phyloP scores from a whole-genome alignment of 2,888 invertebrate genomes.

The Pristionchus exspectatus region DNA sequence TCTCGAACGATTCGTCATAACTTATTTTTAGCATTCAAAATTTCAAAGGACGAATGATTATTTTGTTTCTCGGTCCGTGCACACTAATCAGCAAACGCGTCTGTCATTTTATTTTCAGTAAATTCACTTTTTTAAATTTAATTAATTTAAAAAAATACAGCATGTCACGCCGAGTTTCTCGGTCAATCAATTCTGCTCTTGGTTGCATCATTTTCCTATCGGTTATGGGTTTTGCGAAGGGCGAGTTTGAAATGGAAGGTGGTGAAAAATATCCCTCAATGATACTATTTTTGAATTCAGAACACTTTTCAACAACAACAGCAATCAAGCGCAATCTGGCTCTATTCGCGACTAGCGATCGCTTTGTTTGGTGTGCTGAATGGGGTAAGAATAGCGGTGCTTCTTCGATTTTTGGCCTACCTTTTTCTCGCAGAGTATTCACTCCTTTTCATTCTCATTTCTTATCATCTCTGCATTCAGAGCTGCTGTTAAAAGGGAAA shows the following conservation, averaged over 20 bases:
- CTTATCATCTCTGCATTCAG: no score
- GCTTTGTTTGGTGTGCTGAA: background rate
- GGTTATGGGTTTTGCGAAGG: background rate
- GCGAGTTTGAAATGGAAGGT: background rate
- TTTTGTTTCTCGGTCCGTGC: background rate
- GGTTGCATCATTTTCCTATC: background rate
- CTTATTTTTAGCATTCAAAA: background rate
- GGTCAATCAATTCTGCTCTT: background rate
- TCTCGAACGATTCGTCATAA: background rate
- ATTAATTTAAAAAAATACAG: background rate
- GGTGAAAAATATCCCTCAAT: background rate
- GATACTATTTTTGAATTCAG: background rate
- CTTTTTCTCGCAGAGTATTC: no score
- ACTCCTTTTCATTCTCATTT: no score
- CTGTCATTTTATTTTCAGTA: background rate
- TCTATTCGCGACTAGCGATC: background rate
- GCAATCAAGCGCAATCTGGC: background rate
- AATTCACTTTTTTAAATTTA: background rate
- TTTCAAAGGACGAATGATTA: background rate
- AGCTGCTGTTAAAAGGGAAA: no score
- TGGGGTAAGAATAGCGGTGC: background rate
- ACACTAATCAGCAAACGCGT: background rate
- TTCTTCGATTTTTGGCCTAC: no score
- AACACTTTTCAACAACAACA: background rate
- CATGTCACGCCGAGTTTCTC: background rate